A percentile compares a stretch with the other conserved stretches of the same genome.
These are phyloP conservation scores for Zaprionus davidi DNA, from an alignment of 1,140 invertebrate species.

Conservation along the genomic window DNA sequence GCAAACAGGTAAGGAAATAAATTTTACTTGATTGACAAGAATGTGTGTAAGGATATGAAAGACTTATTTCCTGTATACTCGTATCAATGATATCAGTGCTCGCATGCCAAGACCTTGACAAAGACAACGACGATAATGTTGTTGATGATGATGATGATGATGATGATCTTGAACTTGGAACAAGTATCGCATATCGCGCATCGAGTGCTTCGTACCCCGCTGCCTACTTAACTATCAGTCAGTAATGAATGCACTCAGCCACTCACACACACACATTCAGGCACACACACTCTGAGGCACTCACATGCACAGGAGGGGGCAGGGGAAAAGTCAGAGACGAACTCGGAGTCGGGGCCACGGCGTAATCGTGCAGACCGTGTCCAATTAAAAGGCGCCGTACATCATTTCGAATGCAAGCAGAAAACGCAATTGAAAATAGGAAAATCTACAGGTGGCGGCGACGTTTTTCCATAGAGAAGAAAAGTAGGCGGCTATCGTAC, in stretches of 20 bases:
- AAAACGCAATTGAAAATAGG: constrained; percentile 13
- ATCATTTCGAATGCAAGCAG: constrained; percentile 74
- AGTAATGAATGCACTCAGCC: constrained; percentile 13
- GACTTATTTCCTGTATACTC: not conserved
- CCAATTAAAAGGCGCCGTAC: constrained; percentile 80
- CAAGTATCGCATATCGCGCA: constrained; percentile 9
- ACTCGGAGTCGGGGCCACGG: constrained; percentile 14
- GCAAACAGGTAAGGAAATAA: too few relatives aligned
- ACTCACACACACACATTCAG: constrained; percentile 11
- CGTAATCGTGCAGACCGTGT: constrained; percentile 77
- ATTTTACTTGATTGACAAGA: too few relatives aligned
- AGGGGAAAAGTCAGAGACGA: constrained; percentile 1
- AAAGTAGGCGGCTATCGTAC: constrained; percentile 35
- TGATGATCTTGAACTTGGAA: constrained; percentile 55
- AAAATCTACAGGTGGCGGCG: constrained; percentile 79
- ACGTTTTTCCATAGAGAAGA: constrained; percentile 45
- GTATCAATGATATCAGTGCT: not conserved
- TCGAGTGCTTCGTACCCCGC: not conserved
- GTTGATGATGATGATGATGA: constrained; percentile 46
- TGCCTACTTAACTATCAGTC: constrained; percentile 11
- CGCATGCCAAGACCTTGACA: not conserved
- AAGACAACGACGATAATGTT: not conserved
- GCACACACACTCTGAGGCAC: constrained; percentile 6
- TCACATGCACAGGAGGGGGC: constrained; percentile 14
- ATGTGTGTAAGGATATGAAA: too few relatives aligned